phyloP scores from a whole-genome alignment of 2,888 invertebrate genomes.

The Gortyna flavago region DNA sequence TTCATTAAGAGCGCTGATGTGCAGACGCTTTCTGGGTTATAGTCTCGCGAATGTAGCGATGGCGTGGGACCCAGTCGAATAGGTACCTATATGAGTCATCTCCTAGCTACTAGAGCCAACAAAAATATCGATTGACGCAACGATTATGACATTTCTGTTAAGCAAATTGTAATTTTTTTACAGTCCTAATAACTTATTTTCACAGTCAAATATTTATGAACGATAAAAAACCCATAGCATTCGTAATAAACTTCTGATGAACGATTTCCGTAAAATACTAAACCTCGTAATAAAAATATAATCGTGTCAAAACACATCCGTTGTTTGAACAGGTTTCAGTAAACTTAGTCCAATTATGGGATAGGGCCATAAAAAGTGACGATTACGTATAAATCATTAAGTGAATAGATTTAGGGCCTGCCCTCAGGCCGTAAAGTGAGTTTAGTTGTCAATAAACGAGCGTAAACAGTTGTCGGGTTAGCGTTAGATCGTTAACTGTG shows the following conservation, averaged over 20 bases:
- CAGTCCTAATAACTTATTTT: conserved; percentile 57
- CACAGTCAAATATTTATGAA: conserved; percentile 63
- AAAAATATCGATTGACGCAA: conserved; percentile 43
- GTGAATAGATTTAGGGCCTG: conserved; percentile 80
- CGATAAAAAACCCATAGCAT: conserved; percentile 62
- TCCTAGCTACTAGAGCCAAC: conserved; percentile 10
- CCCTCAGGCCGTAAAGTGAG: conserved; percentile 76
- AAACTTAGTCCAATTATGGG: conserved; percentile 66
- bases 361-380: conserved; percentile 69
- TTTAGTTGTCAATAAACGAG: conserved; percentile 82
- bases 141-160: conserved; percentile 56
- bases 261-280: conserved; percentile 67
- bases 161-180: conserved; percentile 44
- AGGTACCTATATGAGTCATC: conserved; percentile 18
- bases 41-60: conserved; percentile 23
- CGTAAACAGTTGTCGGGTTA: conserved; percentile 77
- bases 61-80: conserved; percentile 34
- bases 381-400: conserved; percentile 79
- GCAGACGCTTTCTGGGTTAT: conserved; percentile 53
- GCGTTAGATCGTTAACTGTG: conserved; percentile 74
- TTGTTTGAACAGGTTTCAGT: conserved; percentile 67
- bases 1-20: conserved; percentile 76
- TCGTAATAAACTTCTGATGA: conserved; percentile 65
- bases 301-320: conserved; percentile 68
- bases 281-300: conserved; percentile 65